Base-by-base conservation (phyloP, 2,888 invertebrate species). In the Linnaemya vulpina region DNA sequence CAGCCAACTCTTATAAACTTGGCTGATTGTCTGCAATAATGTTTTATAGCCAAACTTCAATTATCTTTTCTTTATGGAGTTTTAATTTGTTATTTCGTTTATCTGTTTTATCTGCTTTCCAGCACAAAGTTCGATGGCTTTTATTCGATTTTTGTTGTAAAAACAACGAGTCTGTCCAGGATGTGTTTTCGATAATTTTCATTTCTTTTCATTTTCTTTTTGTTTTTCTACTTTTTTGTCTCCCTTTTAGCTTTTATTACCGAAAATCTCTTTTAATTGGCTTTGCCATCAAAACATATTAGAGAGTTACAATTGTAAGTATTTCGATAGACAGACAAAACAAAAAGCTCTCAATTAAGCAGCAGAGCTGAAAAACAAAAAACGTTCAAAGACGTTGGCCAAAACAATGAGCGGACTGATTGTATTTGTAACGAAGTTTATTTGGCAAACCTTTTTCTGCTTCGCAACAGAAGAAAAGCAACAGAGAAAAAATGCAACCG, bases 221-320 rank as follows among this genome's bases (percentile, higher is more conserved):
- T 55, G 68, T 68, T 55, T 65, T 53, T 3, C 9, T 15, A 0
- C n/a, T 30, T 43, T 38, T 38, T 55, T 40, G 15, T 35, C 15
- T 30, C 5, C 30, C 5, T 30, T 30, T 30, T n/a, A n/a, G n/a
- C n/a, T 40, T 40, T 81, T 84, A 43, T 63, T 80, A n/a, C 49
- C 8, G 46, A 65, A 85, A 84, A 82, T 85, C 82, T 75, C 58
- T 85, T 85, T 82, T 85, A 85, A 82, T 85, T 82, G 82, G 85
- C 85, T 79, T 82, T 78, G 79, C 78, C 75, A 85, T 85, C 82
- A 85, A 75, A 85, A 85, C 71, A 82, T 85, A 85, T 82, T 85
- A 82, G 71, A 82, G 70, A 75, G 65, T 70, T 78, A 71, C 82
- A 85, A 85, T 75, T 85, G 70, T n/a, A n/a, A n/a, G n/a, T 67